phyloP scores from a whole-genome alignment of 2,888 invertebrate species.

The Lochmaea capreae region DNA sequence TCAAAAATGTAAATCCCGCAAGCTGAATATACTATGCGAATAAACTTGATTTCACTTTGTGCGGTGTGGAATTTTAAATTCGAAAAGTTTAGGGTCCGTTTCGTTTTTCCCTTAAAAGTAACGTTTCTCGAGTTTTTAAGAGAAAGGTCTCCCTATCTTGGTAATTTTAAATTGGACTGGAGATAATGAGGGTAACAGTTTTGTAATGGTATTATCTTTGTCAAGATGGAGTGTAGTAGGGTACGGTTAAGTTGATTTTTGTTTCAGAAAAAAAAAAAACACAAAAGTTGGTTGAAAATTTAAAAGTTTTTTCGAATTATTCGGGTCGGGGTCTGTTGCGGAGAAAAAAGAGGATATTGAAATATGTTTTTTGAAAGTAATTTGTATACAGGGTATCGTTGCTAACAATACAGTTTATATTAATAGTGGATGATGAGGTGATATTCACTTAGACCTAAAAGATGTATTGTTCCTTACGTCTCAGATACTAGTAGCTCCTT shows the following conservation, averaged over 20 bases:
- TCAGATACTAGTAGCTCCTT: too few relatives aligned
- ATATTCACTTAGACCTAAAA: too few relatives aligned
- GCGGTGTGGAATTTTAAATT: conserved; percentile 18
- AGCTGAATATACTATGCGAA: neutral
- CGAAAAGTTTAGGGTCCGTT: conserved; percentile 9
- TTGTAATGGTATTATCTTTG: conserved; percentile 6
- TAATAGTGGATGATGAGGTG: too few relatives aligned
- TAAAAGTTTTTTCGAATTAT: neutral
- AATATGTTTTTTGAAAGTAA: too few relatives aligned
- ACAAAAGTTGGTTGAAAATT: neutral
- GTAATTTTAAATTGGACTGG: conserved; percentile 11
- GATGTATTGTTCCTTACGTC: too few relatives aligned
- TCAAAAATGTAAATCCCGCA: conserved; percentile 5
- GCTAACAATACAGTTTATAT: too few relatives aligned
- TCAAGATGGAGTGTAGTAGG: neutral
- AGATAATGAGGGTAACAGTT: conserved; percentile 9
- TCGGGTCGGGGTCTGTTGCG: too few relatives aligned
- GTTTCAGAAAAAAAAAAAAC: neutral
- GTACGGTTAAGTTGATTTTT: neutral
- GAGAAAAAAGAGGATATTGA: too few relatives aligned
- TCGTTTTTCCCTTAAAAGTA: neutral
- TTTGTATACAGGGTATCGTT: too few relatives aligned
- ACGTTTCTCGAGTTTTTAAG: neutral
- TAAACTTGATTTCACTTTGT: conserved; percentile 8
- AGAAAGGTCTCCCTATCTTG: neutral